Conservation (phyloP, 2,797 vertebrate genomes). For the Xyrichtys novacula region DNA sequence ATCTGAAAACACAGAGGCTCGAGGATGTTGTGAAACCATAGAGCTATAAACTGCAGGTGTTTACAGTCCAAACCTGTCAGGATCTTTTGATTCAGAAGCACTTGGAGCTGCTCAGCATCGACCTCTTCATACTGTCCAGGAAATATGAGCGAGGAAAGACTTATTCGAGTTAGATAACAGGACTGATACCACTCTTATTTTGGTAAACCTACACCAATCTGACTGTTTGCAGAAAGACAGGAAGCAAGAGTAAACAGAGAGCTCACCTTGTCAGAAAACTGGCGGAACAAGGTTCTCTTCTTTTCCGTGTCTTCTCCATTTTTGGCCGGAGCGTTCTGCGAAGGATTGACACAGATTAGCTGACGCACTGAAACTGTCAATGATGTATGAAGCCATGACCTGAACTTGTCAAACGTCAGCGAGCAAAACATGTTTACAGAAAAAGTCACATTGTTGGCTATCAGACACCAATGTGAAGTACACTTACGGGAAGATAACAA, state of each 20-base stretch:
- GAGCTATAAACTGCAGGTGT: neutral
- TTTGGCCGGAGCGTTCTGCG: neutral
- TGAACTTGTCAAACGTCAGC: no score
- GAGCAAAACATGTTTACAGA: no score
- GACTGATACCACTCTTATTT: neutral
- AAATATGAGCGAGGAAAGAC: neutral
- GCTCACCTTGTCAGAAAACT: conserved; percentile 72
- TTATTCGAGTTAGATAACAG: neutral
- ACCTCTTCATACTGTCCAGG: conserved; percentile 76
- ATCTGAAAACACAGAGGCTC: no score
- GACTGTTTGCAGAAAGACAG: no score
- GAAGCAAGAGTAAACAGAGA: no score
- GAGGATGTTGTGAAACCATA: no score
- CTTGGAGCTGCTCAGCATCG: conserved; percentile 75
- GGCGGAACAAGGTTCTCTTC: conserved; percentile 41
- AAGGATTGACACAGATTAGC: conserved; percentile 13
- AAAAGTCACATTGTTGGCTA: no score
- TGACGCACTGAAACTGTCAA: no score
- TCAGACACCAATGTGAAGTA: no score
- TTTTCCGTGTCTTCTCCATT: neutral
- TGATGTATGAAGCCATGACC: no score
- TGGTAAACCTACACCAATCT: no score
- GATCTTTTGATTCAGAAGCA: conserved; percentile 63
- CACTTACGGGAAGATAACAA: no score
- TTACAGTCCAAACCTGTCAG: conserved; percentile 59